These are phyloP conservation scores for Drosophila putrida DNA, from an alignment of 2,888 invertebrate species.

Conservation along the genomic window DNA sequence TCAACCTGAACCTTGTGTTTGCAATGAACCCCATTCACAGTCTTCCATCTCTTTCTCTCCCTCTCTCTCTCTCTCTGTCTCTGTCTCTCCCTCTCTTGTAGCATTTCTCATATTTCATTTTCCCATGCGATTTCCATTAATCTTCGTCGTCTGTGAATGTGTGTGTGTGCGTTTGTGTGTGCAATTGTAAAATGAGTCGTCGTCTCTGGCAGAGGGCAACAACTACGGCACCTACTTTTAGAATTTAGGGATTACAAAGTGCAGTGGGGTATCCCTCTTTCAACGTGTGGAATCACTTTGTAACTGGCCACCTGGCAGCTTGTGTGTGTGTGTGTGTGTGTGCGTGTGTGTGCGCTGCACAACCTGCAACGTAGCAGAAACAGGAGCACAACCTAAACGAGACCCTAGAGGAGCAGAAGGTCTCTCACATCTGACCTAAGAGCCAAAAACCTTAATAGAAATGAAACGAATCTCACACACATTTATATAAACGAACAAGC, in stretches of 20 bases:
- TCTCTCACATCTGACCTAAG: conserved; percentile 15
- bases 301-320: neutral
- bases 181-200: conserved; percentile 48
- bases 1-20: conserved; percentile 37
- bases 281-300: conserved; percentile 4
- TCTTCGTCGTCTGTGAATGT: conserved; percentile 38
- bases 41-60: conserved; percentile 8
- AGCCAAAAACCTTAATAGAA: conserved; percentile 4
- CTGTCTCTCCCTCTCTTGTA: conserved; percentile 19
- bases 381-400: conserved; percentile 22
- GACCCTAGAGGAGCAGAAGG: conserved; percentile 7
- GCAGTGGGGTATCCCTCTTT: conserved; percentile 10
- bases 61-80: neutral
- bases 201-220: conserved; percentile 2
- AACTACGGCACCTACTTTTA: conserved; percentile 53
- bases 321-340: neutral
- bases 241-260: conserved; percentile 45
- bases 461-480: conserved; percentile 2
- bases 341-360: neutral
- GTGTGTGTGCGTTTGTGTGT: conserved; percentile 20
- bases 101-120: conserved; percentile 70
- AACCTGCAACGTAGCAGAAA: conserved; percentile 28
- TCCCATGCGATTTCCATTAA: conserved; percentile 73
- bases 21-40: conserved; percentile 14
- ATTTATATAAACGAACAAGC: neutral